Base-by-base conservation (phyloP, 1,140 invertebrate genomes). In the Procambarus clarkii region DNA sequence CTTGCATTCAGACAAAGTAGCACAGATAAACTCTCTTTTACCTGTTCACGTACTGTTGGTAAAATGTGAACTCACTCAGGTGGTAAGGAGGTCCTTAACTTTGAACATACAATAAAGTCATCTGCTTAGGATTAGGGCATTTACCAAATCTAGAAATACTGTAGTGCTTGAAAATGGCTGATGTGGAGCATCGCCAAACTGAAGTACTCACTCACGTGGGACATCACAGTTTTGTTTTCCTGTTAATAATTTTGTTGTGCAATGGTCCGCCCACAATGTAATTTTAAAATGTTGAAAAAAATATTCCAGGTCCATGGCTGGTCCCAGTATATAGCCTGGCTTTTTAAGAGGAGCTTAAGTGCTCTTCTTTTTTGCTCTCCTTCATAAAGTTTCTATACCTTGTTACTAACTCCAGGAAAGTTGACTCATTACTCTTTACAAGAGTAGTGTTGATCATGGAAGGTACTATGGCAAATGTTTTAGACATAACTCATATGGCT, bases 171-270 rank as follows among this genome's bases (percentile, higher is more conserved):
- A 74, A 74, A 34, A 74, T 74, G 69, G 69, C 8, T 34, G 69
- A n/a, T 74, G 69, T 24, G 34, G 69, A 74, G 69, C 69, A 74
- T 74, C 69, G 34, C 69, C 69, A 21, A 74, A 74, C n/a, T 69
- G 9, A 21, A 58, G 54, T 58, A 9, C 54, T 58, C 54, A 58
- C 54, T 69, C 4, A 18, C 0, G 64, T 69, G 18, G 18, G 64
- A 69, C 64, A 69, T 18, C 64, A 69, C 11, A 11, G 21, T 18
- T 69, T 69, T 69, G 64, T 69, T 69, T 18, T 18, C 18, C 64
- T 69, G 64, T 69, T 18, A 21, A 21, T 69, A 24, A 74, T 15
- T 74, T 74, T 74, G n/a, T 74, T 74, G 69, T 74, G 69, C 21
- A 74, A 74, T 34, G 11, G n/a, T 74, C 69, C n/a, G 69, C 69